A percentile compares a stretch with the other conserved stretches of the same genome.
phyloP scores from a whole-genome alignment of 2,888 invertebrate genomes.

The Agrilus mali region DNA sequence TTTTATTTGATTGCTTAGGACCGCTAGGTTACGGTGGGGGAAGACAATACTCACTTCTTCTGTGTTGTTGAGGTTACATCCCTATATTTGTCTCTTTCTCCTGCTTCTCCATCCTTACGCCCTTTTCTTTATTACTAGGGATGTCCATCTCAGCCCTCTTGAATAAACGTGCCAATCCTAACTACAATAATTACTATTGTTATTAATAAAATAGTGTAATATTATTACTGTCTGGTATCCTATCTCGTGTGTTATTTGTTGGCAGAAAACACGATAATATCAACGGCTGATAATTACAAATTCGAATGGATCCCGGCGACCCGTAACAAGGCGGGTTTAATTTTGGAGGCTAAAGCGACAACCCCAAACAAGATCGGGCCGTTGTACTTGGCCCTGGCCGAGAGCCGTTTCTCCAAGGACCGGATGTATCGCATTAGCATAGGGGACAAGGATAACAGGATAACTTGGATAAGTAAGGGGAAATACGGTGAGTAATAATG shows the following conservation, averaged over 20 bases:
- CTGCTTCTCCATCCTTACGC: too few species aligned
- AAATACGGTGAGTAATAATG: constrained; percentile 41
- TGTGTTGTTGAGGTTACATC: too few species aligned
- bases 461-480: constrained; percentile 50
- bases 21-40: too few species aligned
- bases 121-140: too few species aligned
- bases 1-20: too few species aligned
- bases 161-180: too few species aligned
- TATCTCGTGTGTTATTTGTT: constrained; percentile 15
- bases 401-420: constrained; percentile 39
- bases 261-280: constrained; percentile 50
- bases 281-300: constrained; percentile 47
- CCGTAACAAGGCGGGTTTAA: constrained; percentile 47
- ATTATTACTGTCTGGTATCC: not conserved
- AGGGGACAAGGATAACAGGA: constrained; percentile 44
- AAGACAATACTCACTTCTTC: too few species aligned
- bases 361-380: constrained; percentile 32
- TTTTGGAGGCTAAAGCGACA: constrained; percentile 44
- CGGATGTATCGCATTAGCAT: constrained; percentile 49
- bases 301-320: constrained; percentile 55
- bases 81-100: too few species aligned
- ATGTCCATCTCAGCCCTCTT: too few species aligned
- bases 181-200: too few species aligned
- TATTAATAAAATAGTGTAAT: too few species aligned
- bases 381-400: constrained; percentile 46